phyloP scores from a whole-genome alignment of 2,888 invertebrate species.

The Drosophila antonietae region DNA sequence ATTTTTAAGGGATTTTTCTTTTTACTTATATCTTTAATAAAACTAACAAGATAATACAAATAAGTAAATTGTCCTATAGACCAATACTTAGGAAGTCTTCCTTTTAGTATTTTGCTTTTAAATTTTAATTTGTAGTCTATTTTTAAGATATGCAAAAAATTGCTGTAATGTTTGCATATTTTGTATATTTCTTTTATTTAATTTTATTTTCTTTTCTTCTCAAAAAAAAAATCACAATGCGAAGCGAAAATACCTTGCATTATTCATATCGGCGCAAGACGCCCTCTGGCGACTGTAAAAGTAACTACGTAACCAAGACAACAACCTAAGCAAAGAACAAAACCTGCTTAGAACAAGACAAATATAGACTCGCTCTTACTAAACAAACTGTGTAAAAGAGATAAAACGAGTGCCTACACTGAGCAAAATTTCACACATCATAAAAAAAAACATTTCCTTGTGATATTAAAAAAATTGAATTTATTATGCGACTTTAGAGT shows the following conservation, averaged over 20 bases:
- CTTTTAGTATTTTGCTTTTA: too few species aligned
- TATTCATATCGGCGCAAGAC: rapidly evolving
- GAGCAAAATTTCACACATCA: not conserved
- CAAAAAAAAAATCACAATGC: not conserved
- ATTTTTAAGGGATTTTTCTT: too few species aligned
- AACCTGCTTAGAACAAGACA: constrained; percentile 20
- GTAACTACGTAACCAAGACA: not conserved
- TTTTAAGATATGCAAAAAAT: too few species aligned
- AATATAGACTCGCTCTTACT: not conserved
- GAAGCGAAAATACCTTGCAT: not conserved
- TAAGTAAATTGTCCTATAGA: too few species aligned
- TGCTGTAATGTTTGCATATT: not conserved
- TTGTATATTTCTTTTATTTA: too few species aligned
- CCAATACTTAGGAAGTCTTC: too few species aligned
- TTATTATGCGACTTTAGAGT: not conserved
- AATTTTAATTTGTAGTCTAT: too few species aligned
- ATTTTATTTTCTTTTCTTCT: not conserved
- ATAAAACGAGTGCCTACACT: constrained; percentile 18
- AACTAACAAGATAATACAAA: too few species aligned
- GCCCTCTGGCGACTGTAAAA: not conserved
- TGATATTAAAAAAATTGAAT: not conserved
- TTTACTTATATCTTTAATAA: too few species aligned
- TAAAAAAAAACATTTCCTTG: not conserved
- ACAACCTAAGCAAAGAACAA: constrained; percentile 16
- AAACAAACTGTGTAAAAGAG: constrained; percentile 11